Percentiles rank a stretch among this genome's conserved stretches.
phyloP scores from a whole-genome alignment of 2,797 vertebrate species.

The Pseudomugil tenellus region DNA sequence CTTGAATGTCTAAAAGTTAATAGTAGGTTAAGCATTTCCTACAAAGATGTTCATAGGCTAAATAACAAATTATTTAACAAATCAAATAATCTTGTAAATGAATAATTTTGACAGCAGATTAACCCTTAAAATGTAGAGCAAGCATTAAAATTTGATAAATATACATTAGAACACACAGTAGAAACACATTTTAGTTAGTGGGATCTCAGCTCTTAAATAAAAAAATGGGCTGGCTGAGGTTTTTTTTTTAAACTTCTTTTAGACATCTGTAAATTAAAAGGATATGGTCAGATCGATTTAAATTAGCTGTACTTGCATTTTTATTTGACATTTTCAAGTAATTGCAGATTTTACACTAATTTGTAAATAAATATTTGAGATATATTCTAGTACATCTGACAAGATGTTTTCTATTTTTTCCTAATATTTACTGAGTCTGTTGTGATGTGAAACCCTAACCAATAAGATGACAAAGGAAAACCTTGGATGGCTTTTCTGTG shows the following conservation, averaged over 20 bases:
- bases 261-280: too few species aligned
- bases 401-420: too few species aligned
- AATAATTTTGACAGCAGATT: neutral
- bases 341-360: too few species aligned
- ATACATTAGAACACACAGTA: too few species aligned
- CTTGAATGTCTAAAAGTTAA: neutral
- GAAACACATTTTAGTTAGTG: neutral
- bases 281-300: too few species aligned
- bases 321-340: too few species aligned
- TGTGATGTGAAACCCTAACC: neutral
- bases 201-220: neutral
- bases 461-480: neutral
- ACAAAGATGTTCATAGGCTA: neutral
- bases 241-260: too few species aligned
- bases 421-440: too few species aligned
- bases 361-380: too few species aligned
- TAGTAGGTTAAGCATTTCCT: neutral
- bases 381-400: too few species aligned
- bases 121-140: neutral
- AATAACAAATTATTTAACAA: neutral
- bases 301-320: too few species aligned
- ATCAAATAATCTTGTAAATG: neutral
- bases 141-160: too few species aligned
- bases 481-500: neutral
- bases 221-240: neutral